These are phyloP conservation scores for Enteromius viviparus DNA, from an alignment of 2,797 vertebrate species.

Conservation along the genomic window DNA sequence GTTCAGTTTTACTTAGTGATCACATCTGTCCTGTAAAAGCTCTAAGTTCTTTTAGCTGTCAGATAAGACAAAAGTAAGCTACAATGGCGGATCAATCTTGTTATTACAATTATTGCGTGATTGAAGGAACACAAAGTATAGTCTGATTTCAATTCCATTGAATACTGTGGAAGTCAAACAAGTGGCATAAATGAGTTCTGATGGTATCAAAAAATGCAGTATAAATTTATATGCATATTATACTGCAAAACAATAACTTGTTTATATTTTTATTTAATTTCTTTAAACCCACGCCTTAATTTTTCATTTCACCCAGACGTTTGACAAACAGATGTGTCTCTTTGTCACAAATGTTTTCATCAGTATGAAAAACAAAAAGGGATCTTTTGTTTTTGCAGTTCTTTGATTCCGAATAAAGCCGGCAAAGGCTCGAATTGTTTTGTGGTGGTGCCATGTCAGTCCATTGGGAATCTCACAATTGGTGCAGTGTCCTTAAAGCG, in stretches of 20 bases:
- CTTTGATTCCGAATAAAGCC: constrained; percentile 42
- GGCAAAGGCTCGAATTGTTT: constrained; percentile 36
- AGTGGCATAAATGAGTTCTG: not conserved
- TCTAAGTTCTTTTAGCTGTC: not conserved
- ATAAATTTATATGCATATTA: not conserved
- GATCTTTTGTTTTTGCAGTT: constrained; percentile 10
- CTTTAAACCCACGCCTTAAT: not conserved
- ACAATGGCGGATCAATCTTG: not conserved
- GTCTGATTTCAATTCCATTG: not conserved
- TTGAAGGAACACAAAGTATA: not conserved
- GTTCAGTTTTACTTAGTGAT: not conserved
- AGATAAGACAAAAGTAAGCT: not conserved
- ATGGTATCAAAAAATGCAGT: not conserved
- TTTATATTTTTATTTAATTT: not conserved
- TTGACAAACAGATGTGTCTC: not conserved
- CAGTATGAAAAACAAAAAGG: constrained; percentile 16
- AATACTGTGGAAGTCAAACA: not conserved
- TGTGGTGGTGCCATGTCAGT: constrained; percentile 27
- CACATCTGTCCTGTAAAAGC: not conserved
- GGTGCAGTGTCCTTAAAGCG: constrained; percentile 41
- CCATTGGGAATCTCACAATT: constrained; percentile 41
- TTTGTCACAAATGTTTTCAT: constrained; percentile 21
- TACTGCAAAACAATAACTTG: not conserved
- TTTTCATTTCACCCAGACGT: not conserved
- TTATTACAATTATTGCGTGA: not conserved